phyloP scores from a whole-genome alignment of 2,113 vertebrate species.

The Nyctibius bracteatus region DNA sequence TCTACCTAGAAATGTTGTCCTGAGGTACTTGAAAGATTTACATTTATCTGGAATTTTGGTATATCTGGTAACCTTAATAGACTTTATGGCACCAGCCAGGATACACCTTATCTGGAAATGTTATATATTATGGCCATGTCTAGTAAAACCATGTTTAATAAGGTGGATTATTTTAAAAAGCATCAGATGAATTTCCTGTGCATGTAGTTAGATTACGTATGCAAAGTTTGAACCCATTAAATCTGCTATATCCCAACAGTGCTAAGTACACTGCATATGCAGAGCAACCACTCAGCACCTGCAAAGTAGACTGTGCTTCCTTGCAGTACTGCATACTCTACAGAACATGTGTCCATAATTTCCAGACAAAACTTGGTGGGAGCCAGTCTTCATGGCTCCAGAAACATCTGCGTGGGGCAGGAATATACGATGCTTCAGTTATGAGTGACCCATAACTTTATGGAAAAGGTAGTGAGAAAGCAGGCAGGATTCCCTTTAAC shows the following conservation, averaged over 20 bases:
- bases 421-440: not conserved
- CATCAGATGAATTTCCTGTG: not conserved
- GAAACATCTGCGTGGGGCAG: not conserved
- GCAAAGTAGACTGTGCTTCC: not conserved
- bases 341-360: accelerated
- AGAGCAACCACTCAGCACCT: not conserved
- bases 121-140: not conserved
- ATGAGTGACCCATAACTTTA: no score
- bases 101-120: not conserved
- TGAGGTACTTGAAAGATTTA: not conserved
- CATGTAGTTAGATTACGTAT: not conserved
- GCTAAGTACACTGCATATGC: no score
- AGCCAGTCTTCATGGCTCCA: not conserved
- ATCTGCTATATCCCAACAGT: not conserved
- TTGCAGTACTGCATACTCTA: not conserved
- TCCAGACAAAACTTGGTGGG: not conserved
- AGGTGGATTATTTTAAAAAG: not conserved
- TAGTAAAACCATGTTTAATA: not conserved
- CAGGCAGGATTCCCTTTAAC: no score
- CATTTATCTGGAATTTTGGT: not conserved
- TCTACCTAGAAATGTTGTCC: not conserved
- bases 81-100: not conserved
- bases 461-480: not conserved
- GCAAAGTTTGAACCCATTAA: not conserved
- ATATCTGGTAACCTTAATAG: not conserved